Conservation (phyloP, 2,797 vertebrate genomes). For the Myripristis jacobus region DNA sequence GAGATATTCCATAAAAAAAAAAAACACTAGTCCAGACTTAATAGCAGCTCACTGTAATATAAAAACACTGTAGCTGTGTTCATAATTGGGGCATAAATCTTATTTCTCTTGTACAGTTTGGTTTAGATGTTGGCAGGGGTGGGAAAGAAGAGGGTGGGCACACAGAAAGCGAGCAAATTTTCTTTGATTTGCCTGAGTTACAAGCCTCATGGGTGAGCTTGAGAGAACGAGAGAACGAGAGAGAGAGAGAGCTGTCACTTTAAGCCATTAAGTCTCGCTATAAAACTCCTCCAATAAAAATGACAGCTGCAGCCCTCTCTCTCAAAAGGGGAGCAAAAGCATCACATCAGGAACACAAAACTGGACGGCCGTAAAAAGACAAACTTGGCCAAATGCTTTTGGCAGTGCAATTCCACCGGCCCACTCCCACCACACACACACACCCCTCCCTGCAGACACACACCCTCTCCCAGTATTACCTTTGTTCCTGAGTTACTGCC, state of each 20-base stretch:
- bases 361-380: conserved; percentile 82
- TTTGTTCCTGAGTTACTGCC: conserved; percentile 85
- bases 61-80: conserved; percentile 23
- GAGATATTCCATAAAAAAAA: conserved; percentile 23
- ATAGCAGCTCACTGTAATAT: conserved; percentile 30
- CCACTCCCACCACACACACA: conserved; percentile 52
- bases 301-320: conserved; percentile 84
- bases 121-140: conserved; percentile 39
- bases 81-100: conserved; percentile 41
- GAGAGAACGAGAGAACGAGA: conserved; percentile 15
- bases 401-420: conserved; percentile 65
- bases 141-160: conserved; percentile 59
- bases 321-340: conserved; percentile 80
- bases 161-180: conserved; percentile 48
- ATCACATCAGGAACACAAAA: conserved; percentile 81
- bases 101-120: conserved; percentile 13
- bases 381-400: conserved; percentile 82
- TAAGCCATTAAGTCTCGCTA: conserved; percentile 84
- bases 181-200: conserved; percentile 72
- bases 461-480: conserved; percentile 72
- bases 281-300: conserved; percentile 86
- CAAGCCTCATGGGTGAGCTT: conserved; percentile 61
- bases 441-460: conserved; percentile 62
- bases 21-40: conserved; percentile 10
- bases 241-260: conserved; percentile 76